Evolutionary conservation across 2,888 invertebrate species (phyloP), one percentile per base, ranked within the genome.

Genomic region (Microdon myrmicae): DNA sequence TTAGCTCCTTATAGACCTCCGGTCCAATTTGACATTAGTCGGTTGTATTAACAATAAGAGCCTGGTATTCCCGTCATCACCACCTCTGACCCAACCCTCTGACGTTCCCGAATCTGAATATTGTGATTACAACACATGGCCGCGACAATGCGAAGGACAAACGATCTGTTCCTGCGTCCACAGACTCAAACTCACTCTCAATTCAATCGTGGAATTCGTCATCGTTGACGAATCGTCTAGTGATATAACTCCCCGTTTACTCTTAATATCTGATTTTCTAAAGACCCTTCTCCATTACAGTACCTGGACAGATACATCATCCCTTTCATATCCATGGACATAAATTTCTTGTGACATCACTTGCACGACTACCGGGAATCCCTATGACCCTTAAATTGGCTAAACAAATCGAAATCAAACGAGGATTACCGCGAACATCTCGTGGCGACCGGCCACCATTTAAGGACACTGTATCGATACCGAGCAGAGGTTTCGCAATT

Each of bases 41-140:
- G 86, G 82, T 29, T 85, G 83, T 68, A 84, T 84, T 12, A 90
- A 91, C 75, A 88, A 90, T 41, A 84, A 89, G 12, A 87, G 90
- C 5, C 88, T 92, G 75, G 85, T 85, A 20, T 89, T 87, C 72
- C 92, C 93, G 0, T 84, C 89, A 1, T 89, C 89, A 0, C 91
- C 93, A 0, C 81, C 91, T 26, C 81, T 93, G 56, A 90, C 90
- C 1, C 92, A 93, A 74, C 70, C 68, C 6, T 58, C 64, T 20
- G 67, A 73, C 56, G 71, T 77, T 48, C 71, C 74, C 47, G 73
- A 74, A 47, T 68, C 68, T 13, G 43, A 72, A 37, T 79, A 72
- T 68, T 74, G 79, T 38, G 71, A 73, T 67, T 70, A 64, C 31
- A 10, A 28, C 2, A 48, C 68, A 8, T 48, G 61, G 44, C 72